Conservation (phyloP, 2,888 invertebrate genomes). For the Micropterix aruncella region DNA sequence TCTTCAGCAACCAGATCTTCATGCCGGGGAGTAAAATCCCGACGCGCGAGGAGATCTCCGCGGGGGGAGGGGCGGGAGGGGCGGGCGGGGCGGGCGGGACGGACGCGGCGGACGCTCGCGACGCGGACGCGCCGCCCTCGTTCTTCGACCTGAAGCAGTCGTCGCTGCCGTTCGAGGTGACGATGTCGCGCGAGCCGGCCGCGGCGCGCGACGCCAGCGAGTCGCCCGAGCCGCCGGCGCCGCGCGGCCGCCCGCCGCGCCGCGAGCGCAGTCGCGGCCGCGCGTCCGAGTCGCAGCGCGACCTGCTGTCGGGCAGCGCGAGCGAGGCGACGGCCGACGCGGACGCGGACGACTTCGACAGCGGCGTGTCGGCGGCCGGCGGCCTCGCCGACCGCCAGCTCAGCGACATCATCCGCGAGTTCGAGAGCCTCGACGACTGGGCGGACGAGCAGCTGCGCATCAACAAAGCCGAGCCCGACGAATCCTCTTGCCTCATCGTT, state of each 20-base stretch:
- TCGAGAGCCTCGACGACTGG: not conserved
- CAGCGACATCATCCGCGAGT: not conserved
- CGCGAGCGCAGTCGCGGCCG: no score
- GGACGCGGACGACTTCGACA: not conserved
- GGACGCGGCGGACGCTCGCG: not conserved
- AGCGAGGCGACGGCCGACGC: not conserved
- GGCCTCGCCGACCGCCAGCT: not conserved
- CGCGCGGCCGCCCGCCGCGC: no score
- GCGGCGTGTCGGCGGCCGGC: not conserved
- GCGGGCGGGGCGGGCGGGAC: not conserved
- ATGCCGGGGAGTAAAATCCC: not conserved
- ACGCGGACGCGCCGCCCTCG: not conserved
- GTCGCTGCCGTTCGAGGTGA: not conserved
- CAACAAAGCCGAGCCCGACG: not conserved
- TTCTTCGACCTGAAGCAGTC: not conserved
- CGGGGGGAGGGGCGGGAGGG: not conserved
- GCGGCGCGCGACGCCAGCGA: no score
- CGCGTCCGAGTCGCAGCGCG: not conserved
- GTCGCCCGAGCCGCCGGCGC: no score
- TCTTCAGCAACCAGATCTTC: constrained; percentile 26
- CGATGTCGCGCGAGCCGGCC: no score
- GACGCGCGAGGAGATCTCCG: no score
- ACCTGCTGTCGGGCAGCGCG: not conserved
- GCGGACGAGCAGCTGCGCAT: not conserved
- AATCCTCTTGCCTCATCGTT: not conserved